Base-by-base conservation (phyloP, 2,113 vertebrate genomes). In the Corydoras sp. region DNA sequence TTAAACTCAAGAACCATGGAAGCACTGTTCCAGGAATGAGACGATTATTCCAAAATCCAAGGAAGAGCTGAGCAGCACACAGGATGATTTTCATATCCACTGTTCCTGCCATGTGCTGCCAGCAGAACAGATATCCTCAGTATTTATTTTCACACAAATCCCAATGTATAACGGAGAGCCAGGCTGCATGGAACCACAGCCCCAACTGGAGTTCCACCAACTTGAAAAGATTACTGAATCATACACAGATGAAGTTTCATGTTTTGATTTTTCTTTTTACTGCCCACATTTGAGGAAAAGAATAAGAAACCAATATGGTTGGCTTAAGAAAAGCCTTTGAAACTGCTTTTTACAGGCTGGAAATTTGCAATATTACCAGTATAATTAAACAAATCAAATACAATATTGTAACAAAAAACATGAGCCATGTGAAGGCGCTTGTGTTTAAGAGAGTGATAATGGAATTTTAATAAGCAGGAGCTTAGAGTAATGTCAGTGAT, bases 131-230 rank as follows among this genome's bases (percentile, higher is more conserved):
- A 85, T 83, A 85, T 78, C 79, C 76, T 49, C 66, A 54, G 70
- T 72, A 62, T 82, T 83, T 83, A 71, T 83, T 83, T 85, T 81
- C 75, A 77, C 59, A 30, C 73, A 50, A 13, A 43, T 74, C 65
- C 58, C 50, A 43, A 35, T 68, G 51, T 53, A 68, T 62, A 74
- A 60, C 53, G 62, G 14, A 60, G 59, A 69, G 73, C 50, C 62
- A 72, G 74, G n/a, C 58, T 72, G 71, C 75, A 77, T 69, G 69
- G 78, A 69, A 78, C 77, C 69, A 60, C 43, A 24, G 55, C 73
- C 62, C 32, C 60, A 71, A 84, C 84, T 82, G 65, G 69, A 75
- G 76, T 86, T 87, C 83, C 81, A 24, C 82, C 81, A 68, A 79
- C 66, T 79, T 73, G 56, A 78, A 79, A 77, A 73, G 64, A 76